Percentiles rank a stretch among this genome's conserved stretches.
These are phyloP conservation scores for Parapristionchus giblindavisi DNA, from an alignment of 2,888 invertebrate genomes.

Conservation along the genomic window DNA sequence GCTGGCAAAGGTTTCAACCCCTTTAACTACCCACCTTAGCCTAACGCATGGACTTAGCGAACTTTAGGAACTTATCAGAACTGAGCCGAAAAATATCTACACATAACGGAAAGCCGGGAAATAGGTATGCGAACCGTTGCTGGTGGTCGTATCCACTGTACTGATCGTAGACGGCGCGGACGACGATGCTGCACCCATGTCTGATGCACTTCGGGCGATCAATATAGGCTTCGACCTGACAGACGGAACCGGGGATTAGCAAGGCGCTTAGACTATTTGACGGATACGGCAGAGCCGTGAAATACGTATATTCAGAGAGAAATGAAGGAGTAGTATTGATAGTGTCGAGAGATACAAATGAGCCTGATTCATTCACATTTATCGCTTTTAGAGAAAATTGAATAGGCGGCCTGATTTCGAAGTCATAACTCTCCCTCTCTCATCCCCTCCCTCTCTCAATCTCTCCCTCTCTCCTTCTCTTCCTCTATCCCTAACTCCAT, in stretches of 20 bases:
- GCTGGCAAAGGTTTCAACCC: no score
- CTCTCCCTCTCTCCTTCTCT: neutral
- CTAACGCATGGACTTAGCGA: no score
- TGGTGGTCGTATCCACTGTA: neutral
- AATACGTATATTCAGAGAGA: neutral
- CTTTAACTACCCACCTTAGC: no score
- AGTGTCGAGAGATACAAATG: neutral
- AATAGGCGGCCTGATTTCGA: constrained; percentile 29
- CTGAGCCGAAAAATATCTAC: neutral
- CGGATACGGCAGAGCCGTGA: neutral
- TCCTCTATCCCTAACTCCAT: neutral
- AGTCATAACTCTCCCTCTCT: no score
- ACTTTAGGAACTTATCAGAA: no score
- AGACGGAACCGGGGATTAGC: neutral
- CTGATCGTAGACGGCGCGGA: constrained; percentile 7
- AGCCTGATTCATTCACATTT: neutral
- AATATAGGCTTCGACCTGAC: constrained; percentile 6
- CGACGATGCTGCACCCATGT: constrained; percentile 23
- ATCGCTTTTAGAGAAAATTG: neutral
- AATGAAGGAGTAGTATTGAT: neutral
- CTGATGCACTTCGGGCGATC: constrained; percentile 21
- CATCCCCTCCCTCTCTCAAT: neutral
- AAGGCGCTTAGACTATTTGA: neutral
- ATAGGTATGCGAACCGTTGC: neutral
- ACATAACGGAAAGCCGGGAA: neutral